Conservation (phyloP, 2,888 invertebrate genomes). For the Diarsia rubi region DNA sequence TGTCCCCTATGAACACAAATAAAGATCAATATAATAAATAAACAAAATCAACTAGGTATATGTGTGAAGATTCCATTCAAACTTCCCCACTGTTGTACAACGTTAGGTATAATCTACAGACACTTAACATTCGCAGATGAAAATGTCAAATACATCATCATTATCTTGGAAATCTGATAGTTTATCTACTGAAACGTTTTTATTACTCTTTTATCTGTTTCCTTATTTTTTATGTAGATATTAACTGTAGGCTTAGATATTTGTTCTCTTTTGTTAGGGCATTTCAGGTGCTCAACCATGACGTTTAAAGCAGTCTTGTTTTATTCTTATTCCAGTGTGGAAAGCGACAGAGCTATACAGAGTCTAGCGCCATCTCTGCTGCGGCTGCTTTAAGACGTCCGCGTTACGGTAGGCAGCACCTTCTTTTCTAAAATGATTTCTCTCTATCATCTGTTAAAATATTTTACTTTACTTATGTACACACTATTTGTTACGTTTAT, state of each 20-base stretch:
- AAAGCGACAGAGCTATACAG: no score
- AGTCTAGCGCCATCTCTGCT: no score
- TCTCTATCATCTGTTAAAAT: conserved; percentile 1
- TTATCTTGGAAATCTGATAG: conserved; percentile 37
- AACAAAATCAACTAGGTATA: background rate
- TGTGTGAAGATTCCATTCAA: background rate
- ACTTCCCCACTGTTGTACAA: background rate
- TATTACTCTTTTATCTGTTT: conserved; percentile 26
- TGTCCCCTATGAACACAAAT: background rate
- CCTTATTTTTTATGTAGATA: background rate
- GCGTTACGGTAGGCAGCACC: no score
- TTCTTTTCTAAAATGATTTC: background rate
- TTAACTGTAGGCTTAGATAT: background rate
- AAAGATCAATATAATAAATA: background rate
- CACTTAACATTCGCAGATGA: conserved; percentile 12
- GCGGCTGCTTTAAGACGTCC: no score
- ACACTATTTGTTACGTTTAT: no score
- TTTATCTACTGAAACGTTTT: conserved; percentile 36
- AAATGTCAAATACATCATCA: conserved; percentile 24
- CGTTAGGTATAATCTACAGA: background rate
- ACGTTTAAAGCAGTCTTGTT: no score
- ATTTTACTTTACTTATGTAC: background rate
- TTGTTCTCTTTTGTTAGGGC: background rate
- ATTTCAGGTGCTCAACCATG: no score
- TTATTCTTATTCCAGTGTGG: no score